phyloP scores from a whole-genome alignment of 2,888 invertebrate genomes.

The Saturnia japonica region DNA sequence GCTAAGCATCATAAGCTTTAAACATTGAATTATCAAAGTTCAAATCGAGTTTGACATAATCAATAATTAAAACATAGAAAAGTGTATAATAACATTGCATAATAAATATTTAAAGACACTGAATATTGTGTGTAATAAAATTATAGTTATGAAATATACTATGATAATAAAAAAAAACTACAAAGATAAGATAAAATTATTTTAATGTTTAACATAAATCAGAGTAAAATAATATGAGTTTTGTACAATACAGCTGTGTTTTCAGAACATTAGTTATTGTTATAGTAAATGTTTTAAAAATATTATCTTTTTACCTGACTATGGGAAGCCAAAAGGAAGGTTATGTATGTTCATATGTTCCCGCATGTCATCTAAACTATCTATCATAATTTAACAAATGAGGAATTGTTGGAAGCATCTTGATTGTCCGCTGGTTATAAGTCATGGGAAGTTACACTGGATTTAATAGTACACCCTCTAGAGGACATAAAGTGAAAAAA shows the following conservation, averaged over 20 bases:
- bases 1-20: neutral
- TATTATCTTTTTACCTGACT: no score
- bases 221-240: neutral
- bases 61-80: neutral
- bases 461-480: no score
- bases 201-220: neutral
- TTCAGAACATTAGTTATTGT: no score
- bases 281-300: no score
- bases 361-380: no score
- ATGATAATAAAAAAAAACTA: slow-evolving; percentile 9
- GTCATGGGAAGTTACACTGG: no score
- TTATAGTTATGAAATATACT: neutral
- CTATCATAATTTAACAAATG: no score
- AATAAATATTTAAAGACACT: neutral
- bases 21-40: neutral
- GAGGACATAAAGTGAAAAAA: no score
- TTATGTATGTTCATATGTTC: no score
- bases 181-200: slow-evolving; percentile 12
- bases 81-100: neutral
- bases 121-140: slow-evolving; percentile 14
- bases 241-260: neutral
- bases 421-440: no score
- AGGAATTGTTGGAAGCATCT: no score
- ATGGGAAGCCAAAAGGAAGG: no score
- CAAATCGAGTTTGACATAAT: neutral